Percentiles rank a stretch among this genome's conserved stretches.
phyloP scores from a whole-genome alignment of 37 sponge, comb jelly and placozoan species.

The Agelas oroides region DNA sequence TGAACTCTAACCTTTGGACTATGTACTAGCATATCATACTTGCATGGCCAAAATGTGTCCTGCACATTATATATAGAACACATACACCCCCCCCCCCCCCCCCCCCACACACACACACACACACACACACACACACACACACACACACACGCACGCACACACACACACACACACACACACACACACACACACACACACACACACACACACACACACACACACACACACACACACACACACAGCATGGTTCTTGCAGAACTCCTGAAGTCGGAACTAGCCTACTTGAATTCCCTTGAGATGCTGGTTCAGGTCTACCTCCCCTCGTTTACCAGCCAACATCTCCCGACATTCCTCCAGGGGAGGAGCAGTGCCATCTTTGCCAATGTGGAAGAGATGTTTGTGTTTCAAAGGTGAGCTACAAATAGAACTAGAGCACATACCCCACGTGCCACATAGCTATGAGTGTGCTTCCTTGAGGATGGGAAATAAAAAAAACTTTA shows the following conservation, averaged over 20 bases:
- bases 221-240: conserved; percentile 32
- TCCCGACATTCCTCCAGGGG: conserved; percentile 62
- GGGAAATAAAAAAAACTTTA: too few species aligned
- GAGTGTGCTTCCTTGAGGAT: too few species aligned
- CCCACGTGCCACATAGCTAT: too few species aligned
- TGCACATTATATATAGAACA: too few species aligned
- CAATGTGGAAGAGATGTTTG: conserved; percentile 45
- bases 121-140: too few species aligned
- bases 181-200: not conserved
- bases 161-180: too few species aligned
- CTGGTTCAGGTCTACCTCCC: conserved; percentile 52
- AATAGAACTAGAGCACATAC: too few species aligned
- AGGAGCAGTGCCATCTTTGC: conserved; percentile 39
- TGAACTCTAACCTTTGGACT: not conserved
- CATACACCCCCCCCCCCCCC: too few species aligned
- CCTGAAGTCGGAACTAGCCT: conserved; percentile 31
- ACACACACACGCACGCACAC: too few species aligned
- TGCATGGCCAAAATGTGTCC: too few species aligned
- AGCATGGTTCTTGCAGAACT: conserved; percentile 45
- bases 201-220: conserved; percentile 25
- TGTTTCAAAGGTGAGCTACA: conserved; percentile 52
- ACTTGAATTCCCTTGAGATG: conserved; percentile 33
- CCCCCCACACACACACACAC: too few species aligned
- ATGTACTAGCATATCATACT: not conserved
- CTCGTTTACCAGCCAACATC: conserved; percentile 8